phyloP scores from a whole-genome alignment of 2,888 invertebrate genomes.

The Drosophila mettleri region DNA sequence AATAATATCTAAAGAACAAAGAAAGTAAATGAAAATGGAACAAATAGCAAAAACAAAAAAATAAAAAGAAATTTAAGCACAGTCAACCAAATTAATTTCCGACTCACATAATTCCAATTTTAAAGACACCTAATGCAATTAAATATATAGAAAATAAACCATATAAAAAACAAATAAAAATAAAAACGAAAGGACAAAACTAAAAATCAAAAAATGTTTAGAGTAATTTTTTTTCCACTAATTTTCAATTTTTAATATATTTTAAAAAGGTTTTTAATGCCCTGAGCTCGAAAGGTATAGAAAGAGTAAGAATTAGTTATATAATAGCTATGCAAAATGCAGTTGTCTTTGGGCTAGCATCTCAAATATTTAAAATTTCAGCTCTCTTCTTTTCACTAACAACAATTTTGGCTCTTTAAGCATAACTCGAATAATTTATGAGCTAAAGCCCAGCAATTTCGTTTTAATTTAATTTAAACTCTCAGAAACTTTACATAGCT shows the following conservation, averaged over 20 bases:
- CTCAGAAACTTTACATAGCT: not conserved
- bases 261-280: not conserved
- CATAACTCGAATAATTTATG: not conserved
- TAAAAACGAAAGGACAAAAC: slow-evolving; percentile 11
- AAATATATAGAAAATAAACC: slow-evolving; percentile 28
- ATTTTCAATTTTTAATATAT: not conserved
- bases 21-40: slow-evolving; percentile 23
- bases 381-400: no score
- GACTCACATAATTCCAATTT: slow-evolving; percentile 44
- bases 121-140: slow-evolving; percentile 52
- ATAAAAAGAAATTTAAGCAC: slow-evolving; percentile 49
- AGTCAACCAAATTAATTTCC: slow-evolving; percentile 58
- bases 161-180: slow-evolving; percentile 4
- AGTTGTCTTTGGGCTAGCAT: no score
- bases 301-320: no score
- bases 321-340: no score
- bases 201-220: slow-evolving; percentile 2
- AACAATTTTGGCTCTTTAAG: no score
- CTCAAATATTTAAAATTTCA: no score
- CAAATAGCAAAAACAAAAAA: slow-evolving; percentile 33
- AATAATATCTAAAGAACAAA: slow-evolving; percentile 39
- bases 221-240: slow-evolving; percentile 11
- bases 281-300: no score
- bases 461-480: not conserved
- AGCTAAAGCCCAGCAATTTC: not conserved